Evolutionary conservation across 2,888 invertebrate genomes (phyloP).

Genomic region (Pollenia labialis): DNA sequence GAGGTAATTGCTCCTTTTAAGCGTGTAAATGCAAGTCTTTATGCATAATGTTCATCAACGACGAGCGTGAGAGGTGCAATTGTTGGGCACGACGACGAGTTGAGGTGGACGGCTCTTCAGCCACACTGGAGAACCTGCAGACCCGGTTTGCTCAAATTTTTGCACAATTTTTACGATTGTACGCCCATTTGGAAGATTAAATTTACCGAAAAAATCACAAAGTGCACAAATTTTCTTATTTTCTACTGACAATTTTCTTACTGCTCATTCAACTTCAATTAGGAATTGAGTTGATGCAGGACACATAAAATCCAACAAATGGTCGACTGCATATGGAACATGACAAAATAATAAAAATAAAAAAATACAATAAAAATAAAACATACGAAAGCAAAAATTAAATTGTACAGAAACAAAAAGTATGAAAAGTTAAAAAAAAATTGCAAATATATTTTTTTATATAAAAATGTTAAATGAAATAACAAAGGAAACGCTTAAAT

Average conservation of each 20-base stretch:
- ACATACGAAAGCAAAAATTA: conserved; percentile 46
- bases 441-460: background rate
- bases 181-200: too few relatives aligned
- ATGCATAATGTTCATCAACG: too few relatives aligned
- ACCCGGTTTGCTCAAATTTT: too few relatives aligned
- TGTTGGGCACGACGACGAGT: too few relatives aligned
- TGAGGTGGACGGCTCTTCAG: too few relatives aligned
- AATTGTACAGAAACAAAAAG: conserved; percentile 49
- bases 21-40: too few relatives aligned
- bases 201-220: too few relatives aligned
- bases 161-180: too few relatives aligned
- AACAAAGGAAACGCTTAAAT: conserved; percentile 66
- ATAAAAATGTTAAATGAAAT: conserved; percentile 54
- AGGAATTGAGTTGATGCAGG: conserved; percentile 59
- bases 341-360: conserved; percentile 34
- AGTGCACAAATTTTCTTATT: conserved; percentile 5
- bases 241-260: conserved; percentile 34
- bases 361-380: conserved; percentile 14
- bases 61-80: too few relatives aligned
- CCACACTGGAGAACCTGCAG: too few relatives aligned
- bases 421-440: conserved; percentile 4
- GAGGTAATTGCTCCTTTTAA: too few relatives aligned
- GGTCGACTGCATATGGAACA: conserved; percentile 64
- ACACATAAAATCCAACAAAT: conserved; percentile 55
- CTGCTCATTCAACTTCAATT: conserved; percentile 60